Base-by-base conservation (phyloP, 2,113 vertebrate genomes). In the Thunnus maccoyii region DNA sequence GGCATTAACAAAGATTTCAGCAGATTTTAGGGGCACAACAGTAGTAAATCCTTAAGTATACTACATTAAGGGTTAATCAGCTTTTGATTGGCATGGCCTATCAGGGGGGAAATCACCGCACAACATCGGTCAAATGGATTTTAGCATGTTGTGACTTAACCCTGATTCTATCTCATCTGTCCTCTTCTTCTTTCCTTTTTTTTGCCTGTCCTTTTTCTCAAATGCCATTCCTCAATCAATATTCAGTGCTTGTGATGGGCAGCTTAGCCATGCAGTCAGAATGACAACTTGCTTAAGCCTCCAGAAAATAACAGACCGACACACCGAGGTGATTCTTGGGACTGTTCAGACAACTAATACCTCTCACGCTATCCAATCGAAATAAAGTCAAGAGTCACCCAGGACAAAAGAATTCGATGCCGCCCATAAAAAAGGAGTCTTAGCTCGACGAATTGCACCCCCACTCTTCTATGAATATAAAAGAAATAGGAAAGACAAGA, bases 261-360 rank as follows among this genome's bases (percentile, higher is more conserved):
- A 63, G 41, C 72, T 70, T 56, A 41, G 65, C 65, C 69, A 3
- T 14, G 41, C 60, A 73, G 67, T 32, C 67, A 16, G 44, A 64
- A 41, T 30, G 67, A 68, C 64, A 68, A 64, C 72, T 66, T 65
- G 27, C 72, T 80, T 57, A 72, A 80, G 50, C 54, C 30, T 84
- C 68, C 18, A 25, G 60, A 76, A 82, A 82, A 73, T 58, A 61
- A 57, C 58, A 47, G 46, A 61, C 9, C 1, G 16, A 13, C 57
- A 56, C 54, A n/a, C n/a, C 18, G 9, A 56, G 13, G 20, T 41
- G 60, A 69, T 41, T 69, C 44, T 50, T n/a, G 36, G 36, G 56
- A 56, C 3, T 22, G 7, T 27, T 82, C 54, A 54, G 51, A 25
- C 58, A 54, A 48, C 32, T 16, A 44, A 36, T 22, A 56, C 25